Evolutionary conservation across 2,113 vertebrate genomes (phyloP), one percentile per base, ranked within the genome.

Genomic region (Actenoides lindsayi): DNA sequence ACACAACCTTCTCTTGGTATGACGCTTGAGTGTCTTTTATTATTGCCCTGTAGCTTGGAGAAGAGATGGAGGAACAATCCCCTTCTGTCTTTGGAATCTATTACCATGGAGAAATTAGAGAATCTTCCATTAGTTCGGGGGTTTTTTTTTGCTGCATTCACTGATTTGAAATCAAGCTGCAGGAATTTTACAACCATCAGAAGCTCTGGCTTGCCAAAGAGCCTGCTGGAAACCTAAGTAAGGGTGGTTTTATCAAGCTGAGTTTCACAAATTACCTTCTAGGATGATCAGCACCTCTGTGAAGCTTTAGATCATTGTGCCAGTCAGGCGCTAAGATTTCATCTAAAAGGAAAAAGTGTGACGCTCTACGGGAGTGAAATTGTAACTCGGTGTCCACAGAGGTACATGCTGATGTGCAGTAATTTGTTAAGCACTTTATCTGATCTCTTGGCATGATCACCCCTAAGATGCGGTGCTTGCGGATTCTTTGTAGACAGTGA

Each of bases 241-340:
- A 69, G 39, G 62, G 3, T 31, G 8, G 2, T 7, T 4, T 76
- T 56, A 74, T 30, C 42, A 71, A 73, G 80, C 2, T 5, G 33
- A 50, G 89, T 76, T 56, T 68, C 85, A 79, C 88, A 95, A 69
- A 90, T 70, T 17, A 73, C 82, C 57, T 79, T 31, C 90, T 85
- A 2, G 1, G 74, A 67, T 56, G 82, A 75, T 83, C 31, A 5
- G 48, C 6, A 37, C 65, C 76, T 89, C 63, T 2, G 3, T 10
- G 67, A 37, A 56, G 87, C 33, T 87, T 56, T 42, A 85, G 62
- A 73, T 83, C 53, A 11, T 17, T 28, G 57, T 2, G 39, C 76
- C 75, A 83, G 30, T 2, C 90, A 92, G 87, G 56, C 1, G 11
- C 53, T 62, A 82, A 64, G 74, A 46, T 76, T 87, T 79, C 39